Conservation (phyloP, 2,888 invertebrate genomes). For the Chromoteleia sp. region DNA sequence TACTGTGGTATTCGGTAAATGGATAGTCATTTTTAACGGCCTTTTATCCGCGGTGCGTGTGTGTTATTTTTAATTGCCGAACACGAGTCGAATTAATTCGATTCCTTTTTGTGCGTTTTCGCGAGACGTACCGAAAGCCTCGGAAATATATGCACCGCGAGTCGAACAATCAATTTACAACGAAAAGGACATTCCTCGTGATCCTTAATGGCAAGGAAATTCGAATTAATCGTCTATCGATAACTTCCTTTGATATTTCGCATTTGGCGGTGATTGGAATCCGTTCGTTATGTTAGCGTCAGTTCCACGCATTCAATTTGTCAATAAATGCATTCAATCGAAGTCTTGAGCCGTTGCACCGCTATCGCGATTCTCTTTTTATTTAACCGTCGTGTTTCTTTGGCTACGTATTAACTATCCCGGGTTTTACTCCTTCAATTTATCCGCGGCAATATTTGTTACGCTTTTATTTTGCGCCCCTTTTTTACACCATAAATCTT, state of each 20-base stretch:
- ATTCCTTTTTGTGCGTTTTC: background rate
- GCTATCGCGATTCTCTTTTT: background rate
- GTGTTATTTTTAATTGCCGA: conserved; percentile 23
- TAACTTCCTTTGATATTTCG: conserved; percentile 26
- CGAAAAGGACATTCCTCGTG: conserved; percentile 2
- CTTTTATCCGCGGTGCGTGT: background rate
- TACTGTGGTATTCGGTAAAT: conserved; percentile 3
- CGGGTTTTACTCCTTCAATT: background rate
- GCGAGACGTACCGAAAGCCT: too few relatives aligned
- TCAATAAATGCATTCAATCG: conserved; percentile 4
- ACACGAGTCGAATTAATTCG: conserved; percentile 21
- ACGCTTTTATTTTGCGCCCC: background rate
- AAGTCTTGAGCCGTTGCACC: background rate
- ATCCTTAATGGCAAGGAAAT: conserved; percentile 12
- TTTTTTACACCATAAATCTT: conserved; percentile 14
- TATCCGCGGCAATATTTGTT: conserved; percentile 3
- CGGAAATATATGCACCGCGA: too few relatives aligned
- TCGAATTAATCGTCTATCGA: conserved; percentile 14
- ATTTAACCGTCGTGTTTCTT: background rate
- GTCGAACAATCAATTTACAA: too few relatives aligned
- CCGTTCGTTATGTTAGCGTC: conserved; percentile 8
- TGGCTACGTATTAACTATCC: background rate
- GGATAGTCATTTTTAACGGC: conserved; percentile 17
- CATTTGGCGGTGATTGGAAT: conserved; percentile 15
- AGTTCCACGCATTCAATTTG: conserved; percentile 13